These are phyloP conservation scores for Macrobrachium rosenbergii DNA, from an alignment of 1,140 invertebrate species.

Conservation along the genomic window DNA sequence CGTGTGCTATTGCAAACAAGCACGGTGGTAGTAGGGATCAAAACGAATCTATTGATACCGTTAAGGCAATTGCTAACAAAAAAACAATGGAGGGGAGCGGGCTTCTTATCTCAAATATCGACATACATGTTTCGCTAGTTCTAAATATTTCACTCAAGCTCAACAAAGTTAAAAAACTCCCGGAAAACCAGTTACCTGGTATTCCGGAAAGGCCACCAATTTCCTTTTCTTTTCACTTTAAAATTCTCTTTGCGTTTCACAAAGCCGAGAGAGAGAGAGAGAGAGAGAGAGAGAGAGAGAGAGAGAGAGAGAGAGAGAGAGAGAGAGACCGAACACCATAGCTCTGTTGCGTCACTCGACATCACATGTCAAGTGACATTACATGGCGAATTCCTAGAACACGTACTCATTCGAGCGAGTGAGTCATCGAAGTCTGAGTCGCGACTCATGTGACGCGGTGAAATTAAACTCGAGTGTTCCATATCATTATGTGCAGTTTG, in stretches of 20 bases:
- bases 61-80: too few species aligned
- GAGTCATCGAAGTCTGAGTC: too few species aligned
- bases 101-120: too few species aligned
- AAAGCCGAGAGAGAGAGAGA: not conserved
- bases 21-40: too few species aligned
- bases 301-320: slow-evolving; percentile 19
- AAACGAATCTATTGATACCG: too few species aligned
- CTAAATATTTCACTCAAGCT: too few species aligned
- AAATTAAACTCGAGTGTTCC: too few species aligned
- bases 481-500: too few species aligned
- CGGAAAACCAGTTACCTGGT: not conserved
- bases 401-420: not conserved
- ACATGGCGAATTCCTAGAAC: not conserved
- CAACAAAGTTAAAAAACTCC: not conserved
- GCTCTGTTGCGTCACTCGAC: not conserved
- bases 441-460: too few species aligned
- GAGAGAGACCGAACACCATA: not conserved
- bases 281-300: slow-evolving; percentile 7
- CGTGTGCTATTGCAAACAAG: too few species aligned
- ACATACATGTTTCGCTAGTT: too few species aligned
- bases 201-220: not conserved
- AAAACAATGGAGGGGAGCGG: too few species aligned
- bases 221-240: not conserved
- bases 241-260: not conserved
- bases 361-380: not conserved